Base-by-base conservation (phyloP, 2,797 vertebrate species). In the Sphaeramia orbicularis region DNA sequence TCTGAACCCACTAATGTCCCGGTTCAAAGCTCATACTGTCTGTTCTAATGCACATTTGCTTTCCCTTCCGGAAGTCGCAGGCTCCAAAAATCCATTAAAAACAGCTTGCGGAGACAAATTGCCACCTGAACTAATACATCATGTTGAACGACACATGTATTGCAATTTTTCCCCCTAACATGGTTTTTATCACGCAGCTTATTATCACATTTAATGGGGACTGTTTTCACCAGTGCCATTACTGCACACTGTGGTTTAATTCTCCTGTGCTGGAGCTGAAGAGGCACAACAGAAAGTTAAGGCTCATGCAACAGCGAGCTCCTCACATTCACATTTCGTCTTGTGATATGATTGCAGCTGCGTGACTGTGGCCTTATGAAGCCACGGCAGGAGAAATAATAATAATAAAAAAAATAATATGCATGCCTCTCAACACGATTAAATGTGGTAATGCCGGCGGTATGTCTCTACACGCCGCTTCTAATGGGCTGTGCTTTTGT, bases 401-500 rank as follows among this genome's bases (percentile, higher is more conserved):
- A 81, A 14, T 12, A 40, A 38, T 38, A 40, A 40, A 40, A 1
- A 40, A 40, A 40, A 40, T 10, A 81, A 83, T 49, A 65, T 66
- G 61, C 14, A 66, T 55, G 84, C 69, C 19, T 72, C 71, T 84
- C 76, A 1, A 80, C 74, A 9, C 45, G 45, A 79, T 79, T 71
- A 81, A 74, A 35, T 83, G 59, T 68, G 78, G 75, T 85, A 80
- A 85, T 82, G 79, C 58, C 14, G 70, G 74, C 76, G 13, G 70
- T 71, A 0, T 64, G 78, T 65, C 51, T 74, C 64, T 1, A 76
- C 76, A 5, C 47, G 78, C 74, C 58, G 73, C 24, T 81, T 68
- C 80, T 81, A 88, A 84, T 83, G 84, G 82, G 74, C 80, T 86
- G 74, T 45, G 79, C 74, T 86, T 83, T 82, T 86, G 77, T 84